Percentiles rank a stretch among this genome's conserved stretches.
These are phyloP conservation scores for Scalopus aquaticus DNA, from an alignment of 2,113 vertebrate species.

Conservation along the genomic window DNA sequence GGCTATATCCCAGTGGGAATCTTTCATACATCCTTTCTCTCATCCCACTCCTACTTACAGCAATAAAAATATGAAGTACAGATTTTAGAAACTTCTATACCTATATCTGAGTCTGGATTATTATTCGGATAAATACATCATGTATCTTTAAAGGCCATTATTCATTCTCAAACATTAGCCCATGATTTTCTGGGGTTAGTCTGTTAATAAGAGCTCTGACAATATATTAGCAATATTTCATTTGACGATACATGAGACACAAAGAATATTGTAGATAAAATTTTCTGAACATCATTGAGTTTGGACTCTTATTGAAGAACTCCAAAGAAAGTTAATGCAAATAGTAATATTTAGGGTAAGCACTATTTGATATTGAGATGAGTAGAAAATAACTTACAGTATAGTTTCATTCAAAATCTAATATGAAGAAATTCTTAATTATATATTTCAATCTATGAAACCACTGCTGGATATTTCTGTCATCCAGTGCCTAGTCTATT, in stretches of 20 bases:
- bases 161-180: slow-evolving; percentile 52
- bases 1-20: slow-evolving; percentile 76
- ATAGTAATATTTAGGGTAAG: slow-evolving; percentile 1
- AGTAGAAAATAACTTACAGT: slow-evolving; percentile 45
- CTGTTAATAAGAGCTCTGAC: slow-evolving; percentile 25
- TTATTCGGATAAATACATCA: slow-evolving; percentile 72
- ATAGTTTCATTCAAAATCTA: slow-evolving; percentile 47
- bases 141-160: slow-evolving; percentile 57
- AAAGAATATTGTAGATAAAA: slow-evolving; percentile 27
- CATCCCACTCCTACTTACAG: slow-evolving; percentile 63
- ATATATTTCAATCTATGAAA: background rate
- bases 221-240: slow-evolving; percentile 12
- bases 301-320: background rate
- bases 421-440: slow-evolving; percentile 7
- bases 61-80: slow-evolving; percentile 75
- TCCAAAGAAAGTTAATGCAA: slow-evolving; percentile 38
- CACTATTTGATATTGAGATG: slow-evolving; percentile 57
- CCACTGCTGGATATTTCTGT: background rate
- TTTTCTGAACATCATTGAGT: slow-evolving; percentile 26
- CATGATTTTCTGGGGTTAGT: slow-evolving; percentile 44
- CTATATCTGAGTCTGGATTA: slow-evolving; percentile 72
- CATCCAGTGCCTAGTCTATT: background rate
- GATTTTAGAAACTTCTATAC: slow-evolving; percentile 59
- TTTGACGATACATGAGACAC: background rate
- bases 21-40: slow-evolving; percentile 72